These are phyloP conservation scores for Armadillidium nasatum DNA, from an alignment of 1,140 invertebrate genomes.

Conservation along the genomic window DNA sequence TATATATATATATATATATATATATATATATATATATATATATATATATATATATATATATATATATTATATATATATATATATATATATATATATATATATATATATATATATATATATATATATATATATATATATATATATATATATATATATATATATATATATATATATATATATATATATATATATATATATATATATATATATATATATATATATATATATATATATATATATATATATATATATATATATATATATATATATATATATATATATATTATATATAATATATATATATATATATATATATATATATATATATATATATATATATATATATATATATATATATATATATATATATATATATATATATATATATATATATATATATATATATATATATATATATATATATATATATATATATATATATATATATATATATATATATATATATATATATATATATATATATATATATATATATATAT, in stretches of 20 bases:
- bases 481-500: too few species aligned
- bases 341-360: too few species aligned
- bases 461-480: too few species aligned
- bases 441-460: too few species aligned
- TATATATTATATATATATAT: background rate
- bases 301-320: too few species aligned
- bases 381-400: too few species aligned
- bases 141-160: constrained; percentile 15
- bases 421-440: too few species aligned
- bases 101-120: constrained; percentile 12
- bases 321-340: too few species aligned
- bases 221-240: constrained; percentile 8
- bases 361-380: too few species aligned
- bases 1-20: background rate
- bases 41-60: background rate
- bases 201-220: constrained; percentile 15
- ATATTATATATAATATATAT: background rate
- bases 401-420: too few species aligned
- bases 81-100: constrained; percentile 15
- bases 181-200: background rate
- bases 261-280: constrained; percentile 9
- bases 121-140: constrained; percentile 11
- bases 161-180: constrained; percentile 13
- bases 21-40: background rate
- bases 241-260: constrained; percentile 13